phyloP scores from a whole-genome alignment of 2,113 vertebrate species.

The Macquaria ambigua region DNA sequence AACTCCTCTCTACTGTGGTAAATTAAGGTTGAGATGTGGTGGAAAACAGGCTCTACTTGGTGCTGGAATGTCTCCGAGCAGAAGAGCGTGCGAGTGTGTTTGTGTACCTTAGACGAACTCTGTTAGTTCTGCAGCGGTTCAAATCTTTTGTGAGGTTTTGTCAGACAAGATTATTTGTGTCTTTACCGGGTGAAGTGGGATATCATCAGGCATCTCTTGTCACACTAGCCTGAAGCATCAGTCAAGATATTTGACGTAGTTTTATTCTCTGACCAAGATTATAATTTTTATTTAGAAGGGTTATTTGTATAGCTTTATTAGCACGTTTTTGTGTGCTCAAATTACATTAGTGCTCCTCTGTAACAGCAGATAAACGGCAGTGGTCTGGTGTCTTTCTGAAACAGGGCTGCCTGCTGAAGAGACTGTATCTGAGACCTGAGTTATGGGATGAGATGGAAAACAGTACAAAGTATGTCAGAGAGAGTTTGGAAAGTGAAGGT shows the following conservation, averaged over 20 bases:
- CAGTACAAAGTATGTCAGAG: background rate
- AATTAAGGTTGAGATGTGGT: constrained; percentile 36
- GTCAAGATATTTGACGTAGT: background rate
- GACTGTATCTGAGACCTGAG: background rate
- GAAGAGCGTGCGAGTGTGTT: background rate
- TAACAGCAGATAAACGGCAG: background rate
- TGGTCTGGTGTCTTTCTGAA: background rate
- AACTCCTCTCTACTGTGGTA: background rate
- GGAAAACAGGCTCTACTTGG: background rate
- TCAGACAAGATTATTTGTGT: background rate
- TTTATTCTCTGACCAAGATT: background rate
- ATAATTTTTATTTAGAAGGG: background rate
- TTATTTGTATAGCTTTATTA: background rate
- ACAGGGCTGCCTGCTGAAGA: too few species aligned
- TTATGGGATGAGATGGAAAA: background rate
- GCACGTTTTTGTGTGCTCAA: background rate
- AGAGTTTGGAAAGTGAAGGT: constrained; percentile 1
- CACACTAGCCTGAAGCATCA: background rate
- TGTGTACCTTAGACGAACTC: constrained; percentile 2
- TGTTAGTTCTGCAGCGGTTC: background rate
- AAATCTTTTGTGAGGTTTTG: background rate
- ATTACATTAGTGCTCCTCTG: background rate
- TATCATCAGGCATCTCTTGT: background rate
- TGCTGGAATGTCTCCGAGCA: background rate
- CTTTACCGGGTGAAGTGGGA: background rate